phyloP scores from a whole-genome alignment of 2,797 vertebrate species.

The Lacerta viridis region DNA sequence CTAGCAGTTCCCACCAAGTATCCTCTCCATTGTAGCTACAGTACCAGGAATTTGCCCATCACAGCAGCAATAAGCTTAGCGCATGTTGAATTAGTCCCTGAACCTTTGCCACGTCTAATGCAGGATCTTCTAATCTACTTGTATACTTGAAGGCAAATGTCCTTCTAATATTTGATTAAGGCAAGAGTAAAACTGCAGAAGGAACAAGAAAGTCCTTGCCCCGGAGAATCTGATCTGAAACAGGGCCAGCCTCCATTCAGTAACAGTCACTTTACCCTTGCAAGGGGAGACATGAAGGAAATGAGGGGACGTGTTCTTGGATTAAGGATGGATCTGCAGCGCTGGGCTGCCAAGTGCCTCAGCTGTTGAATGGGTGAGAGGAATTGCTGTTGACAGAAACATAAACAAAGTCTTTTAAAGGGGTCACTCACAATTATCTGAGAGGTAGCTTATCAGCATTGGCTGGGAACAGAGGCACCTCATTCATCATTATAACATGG shows the following conservation, averaged over 20 bases:
- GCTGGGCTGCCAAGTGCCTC: slow-evolving; percentile 30
- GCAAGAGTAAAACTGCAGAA: background rate
- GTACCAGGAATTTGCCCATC: no score
- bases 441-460: background rate
- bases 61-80: no score
- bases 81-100: no score
- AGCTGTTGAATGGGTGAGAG: slow-evolving; percentile 41
- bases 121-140: background rate
- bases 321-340: slow-evolving; percentile 28
- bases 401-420: slow-evolving; percentile 39
- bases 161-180: background rate
- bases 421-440: background rate
- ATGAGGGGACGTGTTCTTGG: slow-evolving; percentile 32
- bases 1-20: no score
- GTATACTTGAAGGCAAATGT: background rate
- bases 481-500: background rate
- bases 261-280: slow-evolving; percentile 35
- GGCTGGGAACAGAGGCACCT: background rate
- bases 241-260: slow-evolving; percentile 14
- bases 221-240: slow-evolving; percentile 25
- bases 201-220: slow-evolving; percentile 1
- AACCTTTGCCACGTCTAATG: no score
- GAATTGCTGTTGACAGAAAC: slow-evolving; percentile 32
- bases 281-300: slow-evolving; percentile 42
- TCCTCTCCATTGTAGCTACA: no score